These are phyloP conservation scores for Aptenodytes patagonicus DNA, from an alignment of 2,113 vertebrate genomes.

Conservation along the genomic window DNA sequence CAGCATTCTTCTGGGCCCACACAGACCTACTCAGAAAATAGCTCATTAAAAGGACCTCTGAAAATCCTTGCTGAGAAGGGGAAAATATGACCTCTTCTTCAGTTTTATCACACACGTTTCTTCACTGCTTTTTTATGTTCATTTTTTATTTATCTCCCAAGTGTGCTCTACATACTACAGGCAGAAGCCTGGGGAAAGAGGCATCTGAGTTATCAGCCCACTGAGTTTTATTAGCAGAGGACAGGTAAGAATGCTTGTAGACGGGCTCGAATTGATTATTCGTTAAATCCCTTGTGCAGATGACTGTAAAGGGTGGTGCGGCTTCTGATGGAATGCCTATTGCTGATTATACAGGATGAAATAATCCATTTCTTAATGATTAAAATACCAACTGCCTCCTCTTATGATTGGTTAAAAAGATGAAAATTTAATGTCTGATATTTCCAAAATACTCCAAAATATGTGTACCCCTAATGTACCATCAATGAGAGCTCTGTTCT, in stretches of 20 bases:
- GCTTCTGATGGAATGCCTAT: not conserved
- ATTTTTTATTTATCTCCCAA: not conserved
- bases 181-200: not conserved
- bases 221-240: not conserved
- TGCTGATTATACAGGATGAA: not conserved
- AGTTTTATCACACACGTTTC: not conserved
- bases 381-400: not conserved
- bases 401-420: not conserved
- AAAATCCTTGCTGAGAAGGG: slow-evolving; percentile 50
- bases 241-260: slow-evolving; percentile 59
- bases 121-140: not conserved
- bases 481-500: not conserved
- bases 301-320: not conserved
- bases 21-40: slow-evolving; percentile 68
- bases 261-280: not conserved
- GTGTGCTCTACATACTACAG: not conserved
- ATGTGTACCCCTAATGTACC: not conserved
- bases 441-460: not conserved
- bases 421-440: not conserved
- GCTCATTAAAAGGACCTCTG: slow-evolving; percentile 52
- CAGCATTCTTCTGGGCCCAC: slow-evolving; percentile 75
- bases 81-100: slow-evolving; percentile 33
- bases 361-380: not conserved
- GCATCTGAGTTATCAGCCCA: not conserved
- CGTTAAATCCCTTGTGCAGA: not conserved